These are phyloP conservation scores for Achlya flavicornis DNA, from an alignment of 2,888 invertebrate species.

Conservation along the genomic window DNA sequence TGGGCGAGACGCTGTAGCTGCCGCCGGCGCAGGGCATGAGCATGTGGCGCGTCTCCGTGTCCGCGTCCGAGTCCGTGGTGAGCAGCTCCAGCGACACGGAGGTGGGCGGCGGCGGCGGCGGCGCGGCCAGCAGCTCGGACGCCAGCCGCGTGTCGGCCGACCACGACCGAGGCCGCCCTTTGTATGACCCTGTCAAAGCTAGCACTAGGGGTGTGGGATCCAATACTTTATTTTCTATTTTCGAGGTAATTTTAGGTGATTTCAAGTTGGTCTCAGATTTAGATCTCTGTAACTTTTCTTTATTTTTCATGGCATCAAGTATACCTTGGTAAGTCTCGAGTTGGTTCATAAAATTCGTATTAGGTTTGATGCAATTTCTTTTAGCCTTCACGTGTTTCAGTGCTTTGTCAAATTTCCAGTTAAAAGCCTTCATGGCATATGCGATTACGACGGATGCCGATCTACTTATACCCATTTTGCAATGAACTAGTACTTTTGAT, in stretches of 20 bases:
- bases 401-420: constrained; percentile 96
- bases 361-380: constrained; percentile 97
- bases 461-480: constrained; percentile 99
- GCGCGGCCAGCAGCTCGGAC: constrained; percentile 82
- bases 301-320: constrained; percentile 97
- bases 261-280: constrained; percentile 96
- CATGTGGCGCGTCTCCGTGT: constrained; percentile 90
- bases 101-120: constrained; percentile 85
- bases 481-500: constrained; percentile 98
- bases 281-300: constrained; percentile 95
- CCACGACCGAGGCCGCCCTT: constrained; percentile 88
- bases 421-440: constrained; percentile 98
- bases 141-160: constrained; percentile 87
- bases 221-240: constrained; percentile 82
- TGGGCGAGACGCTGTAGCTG: constrained; percentile 95
- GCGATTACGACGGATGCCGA: constrained; percentile 99
- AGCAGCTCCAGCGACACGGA: constrained; percentile 87
- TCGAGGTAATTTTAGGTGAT: constrained; percentile 84
- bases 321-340: constrained; percentile 98
- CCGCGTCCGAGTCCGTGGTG: too few species aligned
- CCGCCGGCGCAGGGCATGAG: constrained; percentile 94
- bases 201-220: constrained; percentile 86
- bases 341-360: constrained; percentile 96
- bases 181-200: constrained; percentile 75
- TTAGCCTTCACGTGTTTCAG: constrained; percentile 95